Base-by-base conservation (phyloP, 2,113 vertebrate genomes). In the Saguinus imperator region DNA sequence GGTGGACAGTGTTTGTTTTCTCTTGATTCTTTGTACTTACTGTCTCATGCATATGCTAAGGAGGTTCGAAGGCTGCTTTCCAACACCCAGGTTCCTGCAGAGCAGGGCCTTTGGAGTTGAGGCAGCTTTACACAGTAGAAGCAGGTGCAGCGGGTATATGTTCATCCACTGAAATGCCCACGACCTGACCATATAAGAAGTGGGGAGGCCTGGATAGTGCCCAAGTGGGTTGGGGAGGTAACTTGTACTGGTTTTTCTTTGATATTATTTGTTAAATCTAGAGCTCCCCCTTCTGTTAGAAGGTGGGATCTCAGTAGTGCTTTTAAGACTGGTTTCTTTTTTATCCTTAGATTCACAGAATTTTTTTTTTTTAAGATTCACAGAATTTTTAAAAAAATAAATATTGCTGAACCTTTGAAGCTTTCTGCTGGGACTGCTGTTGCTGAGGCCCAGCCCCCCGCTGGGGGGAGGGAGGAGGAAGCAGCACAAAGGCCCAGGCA, bases 231-330 rank as follows among this genome's bases (percentile, higher is more conserved):
- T 72, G 79, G 50, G 52, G 11, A 64, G 20, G 11, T 14, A 75
- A 45, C 37, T 11, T 64, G 32, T 37, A 18, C 73, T 83, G 40
- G 25, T 7, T 72, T 29, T 89, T 55, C n/a, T 66, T 37, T 70
- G 48, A 21, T 40, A 14, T 68, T 83, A 17, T 72, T 87, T 92
- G 37, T 83, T 90, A 90, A 66, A 21, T 82, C 25, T 81, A 83
- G 76, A 94, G 72, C 96, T 79, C 98, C 98, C 96, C 95, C 98
- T 98, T 94, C 90, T 83, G 97, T 90, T 94, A 48, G n/a, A 70
- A 77, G 43, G 6, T 79, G 35, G 50, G 21, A 75, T 52, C 29
- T 55, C 20, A 64, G 17, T 45, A 6, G 70, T 11, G 1, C n/a
- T 91, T 94, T 75, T 52, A 45, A 73, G 77, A 85, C 9, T 16